Evolutionary conservation across 2,113 vertebrate species (phyloP).

Genomic region (Cervus canadensis): DNA sequence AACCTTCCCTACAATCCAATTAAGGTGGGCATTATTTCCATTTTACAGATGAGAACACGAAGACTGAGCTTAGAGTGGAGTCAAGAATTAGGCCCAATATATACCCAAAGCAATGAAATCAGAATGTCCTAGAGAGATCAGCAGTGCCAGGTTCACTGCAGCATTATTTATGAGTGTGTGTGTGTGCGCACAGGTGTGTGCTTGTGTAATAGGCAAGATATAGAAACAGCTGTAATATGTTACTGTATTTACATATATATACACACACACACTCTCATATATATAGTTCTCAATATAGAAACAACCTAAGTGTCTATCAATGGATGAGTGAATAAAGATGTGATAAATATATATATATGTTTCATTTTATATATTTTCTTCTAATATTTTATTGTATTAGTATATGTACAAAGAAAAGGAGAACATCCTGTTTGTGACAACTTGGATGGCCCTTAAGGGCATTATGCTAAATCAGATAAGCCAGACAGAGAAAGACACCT

Average conservation of each 20-base stretch:
- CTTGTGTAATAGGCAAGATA: not conserved
- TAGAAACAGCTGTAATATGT: not conserved
- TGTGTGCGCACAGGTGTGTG: accelerated
- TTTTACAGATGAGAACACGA: not conserved
- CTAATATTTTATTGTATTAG: not conserved
- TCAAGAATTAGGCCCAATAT: not conserved
- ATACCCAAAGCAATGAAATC: not conserved
- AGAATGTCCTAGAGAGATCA: not conserved
- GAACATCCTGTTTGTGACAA: not conserved
- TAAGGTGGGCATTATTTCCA: not conserved
- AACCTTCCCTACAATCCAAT: not conserved
- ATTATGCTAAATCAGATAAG: not conserved
- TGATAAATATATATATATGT: not conserved
- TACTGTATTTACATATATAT: not conserved
- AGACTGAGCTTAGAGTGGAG: not conserved
- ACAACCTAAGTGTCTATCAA: not conserved
- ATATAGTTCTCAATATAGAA: not conserved
- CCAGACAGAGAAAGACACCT: not conserved
- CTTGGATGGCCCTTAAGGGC: not conserved
- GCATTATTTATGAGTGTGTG: not conserved
- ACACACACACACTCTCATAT: not conserved
- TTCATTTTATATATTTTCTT: not conserved
- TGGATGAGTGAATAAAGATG: not conserved
- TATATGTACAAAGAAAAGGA: not conserved
- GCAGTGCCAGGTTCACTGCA: not conserved